phyloP scores from a whole-genome alignment of 2,113 vertebrate species.

The Pampusana beccarii region DNA sequence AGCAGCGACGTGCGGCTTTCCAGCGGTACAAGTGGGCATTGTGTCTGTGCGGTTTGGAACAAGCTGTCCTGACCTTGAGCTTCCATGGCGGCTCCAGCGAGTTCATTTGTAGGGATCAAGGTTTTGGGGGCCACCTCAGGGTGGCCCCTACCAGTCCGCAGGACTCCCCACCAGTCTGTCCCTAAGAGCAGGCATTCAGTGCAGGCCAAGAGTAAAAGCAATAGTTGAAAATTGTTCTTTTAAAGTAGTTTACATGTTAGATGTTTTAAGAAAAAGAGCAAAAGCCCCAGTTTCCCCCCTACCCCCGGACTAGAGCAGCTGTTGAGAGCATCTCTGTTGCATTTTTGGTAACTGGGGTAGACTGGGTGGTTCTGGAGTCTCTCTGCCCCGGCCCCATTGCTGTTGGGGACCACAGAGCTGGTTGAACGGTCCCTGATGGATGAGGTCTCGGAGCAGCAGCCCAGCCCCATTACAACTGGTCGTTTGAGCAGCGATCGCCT shows the following conservation, averaged over 20 bases:
- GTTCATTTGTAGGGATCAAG: neutral
- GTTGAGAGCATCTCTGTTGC: neutral
- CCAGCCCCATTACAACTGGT: accelerated
- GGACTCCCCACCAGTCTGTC: neutral
- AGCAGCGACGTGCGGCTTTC: neutral
- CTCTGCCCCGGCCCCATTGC: neutral
- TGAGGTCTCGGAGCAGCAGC: neutral
- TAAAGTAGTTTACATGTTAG: neutral
- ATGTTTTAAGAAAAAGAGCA: neutral
- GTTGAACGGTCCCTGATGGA: neutral
- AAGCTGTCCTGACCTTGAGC: neutral
- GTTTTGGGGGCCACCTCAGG: neutral
- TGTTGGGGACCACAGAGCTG: neutral
- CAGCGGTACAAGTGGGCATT: neutral
- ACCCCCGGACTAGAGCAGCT: neutral
- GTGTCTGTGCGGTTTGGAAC: neutral
- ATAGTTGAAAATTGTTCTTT: neutral
- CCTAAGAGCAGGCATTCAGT: neutral
- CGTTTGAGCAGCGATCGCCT: neutral
- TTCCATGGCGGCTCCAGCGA: neutral
- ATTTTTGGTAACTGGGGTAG: neutral
- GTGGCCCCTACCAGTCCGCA: neutral
- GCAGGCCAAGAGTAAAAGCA: neutral
- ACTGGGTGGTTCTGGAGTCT: neutral
- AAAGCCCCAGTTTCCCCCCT: neutral